Conservation (phyloP, 2,113 vertebrate genomes). For the Petromus typicus region DNA sequence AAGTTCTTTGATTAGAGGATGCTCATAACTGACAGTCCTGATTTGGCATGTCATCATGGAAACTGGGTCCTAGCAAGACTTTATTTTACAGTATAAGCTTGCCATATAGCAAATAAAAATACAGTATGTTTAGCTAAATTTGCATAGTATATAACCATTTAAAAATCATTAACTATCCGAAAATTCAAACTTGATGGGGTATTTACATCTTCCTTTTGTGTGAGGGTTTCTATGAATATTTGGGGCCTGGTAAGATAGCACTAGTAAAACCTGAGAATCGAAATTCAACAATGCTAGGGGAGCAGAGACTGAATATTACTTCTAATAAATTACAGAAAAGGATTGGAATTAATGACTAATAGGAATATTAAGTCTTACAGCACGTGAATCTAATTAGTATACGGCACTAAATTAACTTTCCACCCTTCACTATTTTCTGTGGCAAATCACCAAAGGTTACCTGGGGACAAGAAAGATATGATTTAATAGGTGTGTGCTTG, state of each 20-base stretch:
- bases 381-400: conserved; percentile 51
- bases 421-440: not conserved
- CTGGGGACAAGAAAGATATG: not conserved
- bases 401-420: conserved; percentile 68
- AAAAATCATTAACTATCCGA: conserved; percentile 44
- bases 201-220: conserved; percentile 7
- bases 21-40: not conserved
- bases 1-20: not conserved
- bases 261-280: conserved; percentile 1
- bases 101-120: conserved; percentile 53
- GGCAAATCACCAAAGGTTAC: not conserved
- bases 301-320: conserved; percentile 19
- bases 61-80: not conserved
- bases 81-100: not conserved
- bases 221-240: conserved; percentile 21
- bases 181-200: conserved; percentile 22
- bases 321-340: conserved; percentile 20
- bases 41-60: conserved; percentile 30
- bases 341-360: conserved; percentile 66
- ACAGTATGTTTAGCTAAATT: not conserved
- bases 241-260: not conserved
- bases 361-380: conserved; percentile 54
- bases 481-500: conserved; percentile 45
- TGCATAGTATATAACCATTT: not conserved
- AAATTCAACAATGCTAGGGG: not conserved